Base-by-base conservation (phyloP, 2,888 invertebrate genomes). In the Caenorhabditis sulstoni region DNA sequence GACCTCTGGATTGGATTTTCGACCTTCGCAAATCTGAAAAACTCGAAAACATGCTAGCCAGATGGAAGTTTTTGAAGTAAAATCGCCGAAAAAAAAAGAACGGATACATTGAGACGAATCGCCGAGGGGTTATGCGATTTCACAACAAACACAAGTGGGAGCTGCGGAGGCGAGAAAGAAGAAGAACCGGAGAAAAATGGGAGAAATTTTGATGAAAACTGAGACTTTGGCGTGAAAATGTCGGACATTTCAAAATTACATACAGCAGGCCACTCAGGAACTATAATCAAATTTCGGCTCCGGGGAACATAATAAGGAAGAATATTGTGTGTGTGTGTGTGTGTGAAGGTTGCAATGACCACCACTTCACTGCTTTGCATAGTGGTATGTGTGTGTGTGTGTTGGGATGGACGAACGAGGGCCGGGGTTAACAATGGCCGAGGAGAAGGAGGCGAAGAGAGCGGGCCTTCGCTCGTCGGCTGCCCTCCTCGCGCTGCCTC, bases 341-440 rank as follows among this genome's bases (percentile, higher is more conserved):
- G 29, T 3, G 29, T 7, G 29, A 29, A 29, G 29, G 29, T 58
- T 65, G 58, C 65, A 58, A 58, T 65, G 61, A 75, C 74, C 66
- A 66, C 74, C 74, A 66, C 74, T 66, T 66, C 74, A 66, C 53
- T 74, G 74, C 66, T 61, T 66, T 75, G 74, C 59, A 74, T 74
- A 65, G 57, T 49, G 57, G 49, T 62, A 35, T 62, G 62, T 50
- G 45, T 37, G 45, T 37, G 41, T 29, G 52, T 41, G 23, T 3
- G 41, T 3, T 3, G 41, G 57, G 57, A 58, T 59, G 58, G 58
- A 45, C 67, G 65, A 49, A 55, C 55, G 59, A 44, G 58, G 65
- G 65, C 62, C 59, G 67, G 62, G 73, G 75, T 75, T 75, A 75
- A 75, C 75, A 75, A 75, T 75, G 67, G 67, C 75, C 75, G 67